Evolutionary conservation across 2,113 vertebrate genomes (phyloP), one percentile per base, ranked within the genome.

Genomic region (Xyrauchen texanus): DNA sequence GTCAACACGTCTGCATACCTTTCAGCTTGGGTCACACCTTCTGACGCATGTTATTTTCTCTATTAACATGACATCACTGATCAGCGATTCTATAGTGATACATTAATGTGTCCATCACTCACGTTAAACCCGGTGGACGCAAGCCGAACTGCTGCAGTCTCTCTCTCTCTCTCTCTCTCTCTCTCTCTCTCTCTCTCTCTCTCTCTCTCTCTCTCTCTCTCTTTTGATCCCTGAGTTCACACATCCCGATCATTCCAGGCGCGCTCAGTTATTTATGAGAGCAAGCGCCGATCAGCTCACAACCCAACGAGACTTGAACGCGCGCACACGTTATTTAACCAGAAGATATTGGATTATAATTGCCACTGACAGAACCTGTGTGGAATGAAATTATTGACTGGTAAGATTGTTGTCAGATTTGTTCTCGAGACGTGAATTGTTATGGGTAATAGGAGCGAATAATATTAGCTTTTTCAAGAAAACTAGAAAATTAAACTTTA

Each of bases 201-300:
- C 57, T 68, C 47, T 15, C 12, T 67, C 64, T 66, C 65, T 61
- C 71, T 68, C 58, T 71, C 47, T 74, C 60, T 76, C 74, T 55
- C 74, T 65, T 45, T 66, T 65, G 49, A 65, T 55, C 34, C 49
- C 58, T 71, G 55, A 79, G 78, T 62, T 72, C 46, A 57, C 60
- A 13, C 58, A 68, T 79, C 72, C 62, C 60, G 49, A 72, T 57
- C 68, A 53, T 79, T 79, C 68, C 68, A 79, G 77, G 77, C 79
- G 84, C 86, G 83, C 91, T 91, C 90, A 91, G 91, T 92, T 90
- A 89, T 91, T 93, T 91, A 92, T 91, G 89, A 84, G 92, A 83
- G 87, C 88, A 83, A 86, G 84, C 78, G 77, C 78, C 70, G 63
- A 15, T 64, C 81, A 63, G 7, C 87, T 85, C 90, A 92, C 84